Percentiles rank a stretch among this genome's conserved stretches.
Conservation (phyloP, 1,140 invertebrate species). For the Thalassaphorura encarpata region DNA sequence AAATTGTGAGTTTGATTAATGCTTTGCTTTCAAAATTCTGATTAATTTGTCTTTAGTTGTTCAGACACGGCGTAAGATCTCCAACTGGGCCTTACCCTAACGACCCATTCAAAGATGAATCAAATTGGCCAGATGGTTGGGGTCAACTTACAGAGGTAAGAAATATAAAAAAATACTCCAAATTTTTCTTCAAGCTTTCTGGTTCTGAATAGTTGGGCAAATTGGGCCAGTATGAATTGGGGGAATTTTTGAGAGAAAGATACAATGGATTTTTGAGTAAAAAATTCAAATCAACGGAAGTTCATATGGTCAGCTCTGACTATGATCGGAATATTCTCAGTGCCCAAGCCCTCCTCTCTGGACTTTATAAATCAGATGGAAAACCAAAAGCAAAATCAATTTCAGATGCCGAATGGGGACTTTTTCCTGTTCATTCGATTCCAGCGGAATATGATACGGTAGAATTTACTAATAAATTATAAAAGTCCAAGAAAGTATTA, state of each 20-base stretch:
- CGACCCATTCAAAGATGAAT: conserved; percentile 58
- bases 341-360: background rate
- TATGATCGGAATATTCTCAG: background rate
- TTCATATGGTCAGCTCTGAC: conserved; percentile 2
- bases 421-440: background rate
- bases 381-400: background rate
- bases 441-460: background rate
- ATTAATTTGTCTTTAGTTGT: conserved; percentile 41
- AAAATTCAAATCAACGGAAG: background rate
- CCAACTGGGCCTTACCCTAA: conserved; percentile 60
- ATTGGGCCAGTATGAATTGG: background rate
- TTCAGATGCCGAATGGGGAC: background rate
- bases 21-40: background rate
- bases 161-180: background rate
- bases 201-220: background rate
- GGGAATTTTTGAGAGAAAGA: background rate
- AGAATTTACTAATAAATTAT: too few relatives aligned
- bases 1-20: background rate
- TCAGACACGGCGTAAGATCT: conserved; percentile 71
- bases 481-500: too few relatives aligned
- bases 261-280: background rate
- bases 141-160: conserved; percentile 66
- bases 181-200: background rate
- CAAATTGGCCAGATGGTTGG: conserved; percentile 61
- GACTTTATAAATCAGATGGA: background rate